Evolutionary conservation across 1,140 invertebrate species (phyloP).

Genomic region (Acromyrmex charruanus): DNA sequence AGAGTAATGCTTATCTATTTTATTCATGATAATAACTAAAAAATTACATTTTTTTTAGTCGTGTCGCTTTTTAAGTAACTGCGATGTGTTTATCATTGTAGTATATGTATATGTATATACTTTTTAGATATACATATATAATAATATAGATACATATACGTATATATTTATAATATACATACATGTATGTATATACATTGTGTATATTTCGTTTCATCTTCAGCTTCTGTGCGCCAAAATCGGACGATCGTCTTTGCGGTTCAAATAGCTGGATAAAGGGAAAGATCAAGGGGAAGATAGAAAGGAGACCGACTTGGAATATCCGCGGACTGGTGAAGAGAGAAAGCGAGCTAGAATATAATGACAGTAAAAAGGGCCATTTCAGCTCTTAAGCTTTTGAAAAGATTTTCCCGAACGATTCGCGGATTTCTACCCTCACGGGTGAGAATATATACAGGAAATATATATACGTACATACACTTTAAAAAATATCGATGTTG

Average conservation of each 20-base stretch:
- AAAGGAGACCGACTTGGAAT: slow-evolving; percentile 20
- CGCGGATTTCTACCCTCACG: not conserved
- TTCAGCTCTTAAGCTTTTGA: slow-evolving; percentile 41
- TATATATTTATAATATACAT: no score
- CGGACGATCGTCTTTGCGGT: not conserved
- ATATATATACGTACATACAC: not conserved
- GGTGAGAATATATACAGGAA: not conserved
- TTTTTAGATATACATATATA: no score
- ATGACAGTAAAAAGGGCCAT: slow-evolving; percentile 65
- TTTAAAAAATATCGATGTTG: no score
- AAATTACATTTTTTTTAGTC: no score
- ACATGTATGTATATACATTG: no score
- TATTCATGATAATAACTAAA: no score
- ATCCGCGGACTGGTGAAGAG: not conserved
- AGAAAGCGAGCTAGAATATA: slow-evolving; percentile 31
- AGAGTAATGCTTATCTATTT: no score
- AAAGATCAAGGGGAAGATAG: not conserved
- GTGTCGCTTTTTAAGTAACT: no score
- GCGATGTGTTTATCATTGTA: no score
- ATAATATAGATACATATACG: not conserved
- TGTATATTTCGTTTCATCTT: not conserved
- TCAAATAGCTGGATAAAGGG: not conserved
- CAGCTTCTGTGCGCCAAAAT: not conserved
- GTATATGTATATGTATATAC: no score
- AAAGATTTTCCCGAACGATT: slow-evolving; percentile 28